These are phyloP conservation scores for Elephantulus edwardii DNA, from an alignment of 2,113 vertebrate genomes.

Conservation along the genomic window DNA sequence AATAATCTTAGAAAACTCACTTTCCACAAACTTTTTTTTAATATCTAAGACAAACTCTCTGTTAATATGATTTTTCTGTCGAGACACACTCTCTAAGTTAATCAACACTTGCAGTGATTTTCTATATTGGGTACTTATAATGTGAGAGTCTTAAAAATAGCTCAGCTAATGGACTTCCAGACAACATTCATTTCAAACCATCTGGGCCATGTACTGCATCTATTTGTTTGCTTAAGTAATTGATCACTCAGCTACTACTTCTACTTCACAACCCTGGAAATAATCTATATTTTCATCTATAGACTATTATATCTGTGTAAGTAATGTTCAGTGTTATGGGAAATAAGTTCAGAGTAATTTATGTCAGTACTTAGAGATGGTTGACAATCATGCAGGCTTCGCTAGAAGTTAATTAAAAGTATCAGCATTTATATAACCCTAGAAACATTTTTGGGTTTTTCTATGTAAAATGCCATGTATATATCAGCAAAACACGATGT, in stretches of 20 bases:
- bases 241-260: neutral
- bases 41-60: neutral
- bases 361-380: neutral
- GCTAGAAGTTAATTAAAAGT: neutral
- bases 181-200: neutral
- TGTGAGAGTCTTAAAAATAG: conserved; percentile 23
- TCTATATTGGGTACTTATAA: neutral
- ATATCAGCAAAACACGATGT: neutral
- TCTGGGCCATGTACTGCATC: neutral
- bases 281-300: neutral
- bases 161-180: neutral
- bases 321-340: neutral
- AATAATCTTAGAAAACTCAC: neutral
- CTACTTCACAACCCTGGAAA: neutral
- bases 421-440: neutral
- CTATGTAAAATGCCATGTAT: neutral
- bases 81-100: neutral
- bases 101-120: neutral
- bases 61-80: neutral
- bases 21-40: neutral
- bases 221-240: conserved; percentile 38
- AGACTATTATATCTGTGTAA: neutral
- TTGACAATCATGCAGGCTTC: neutral
- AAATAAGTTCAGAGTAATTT: conserved; percentile 30
- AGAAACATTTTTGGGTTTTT: neutral